Percentiles rank a stretch among this genome's conserved stretches.
phyloP scores from a whole-genome alignment of 1,140 invertebrate genomes.

The Euwallacea similis region DNA sequence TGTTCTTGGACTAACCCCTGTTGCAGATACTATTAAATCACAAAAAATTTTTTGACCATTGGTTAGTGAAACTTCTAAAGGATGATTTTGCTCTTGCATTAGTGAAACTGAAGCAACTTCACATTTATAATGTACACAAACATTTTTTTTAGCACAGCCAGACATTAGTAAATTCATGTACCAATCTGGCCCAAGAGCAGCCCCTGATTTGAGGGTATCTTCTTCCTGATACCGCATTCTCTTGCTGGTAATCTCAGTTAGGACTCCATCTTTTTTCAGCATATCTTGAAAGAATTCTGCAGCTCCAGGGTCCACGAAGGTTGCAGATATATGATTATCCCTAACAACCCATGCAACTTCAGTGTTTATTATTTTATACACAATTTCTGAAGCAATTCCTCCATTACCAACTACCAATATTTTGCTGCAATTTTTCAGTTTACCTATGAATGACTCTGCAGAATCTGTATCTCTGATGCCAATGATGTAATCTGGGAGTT shows the following conservation, averaged over 20 bases:
- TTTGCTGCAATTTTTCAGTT: slow-evolving; percentile 66
- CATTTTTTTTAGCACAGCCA: slow-evolving; percentile 61
- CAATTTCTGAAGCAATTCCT: slow-evolving; percentile 95
- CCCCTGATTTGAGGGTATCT: slow-evolving; percentile 62
- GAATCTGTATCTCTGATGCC: slow-evolving; percentile 97
- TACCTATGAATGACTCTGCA: slow-evolving; percentile 76
- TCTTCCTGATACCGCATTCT: slow-evolving; percentile 71
- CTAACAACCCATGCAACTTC: slow-evolving; percentile 93
- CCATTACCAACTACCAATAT: slow-evolving; percentile 93
- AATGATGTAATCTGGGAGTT: slow-evolving; percentile 67
- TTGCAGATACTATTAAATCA: slow-evolving; percentile 95
- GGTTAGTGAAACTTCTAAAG: slow-evolving; percentile 72
- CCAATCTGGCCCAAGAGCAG: slow-evolving; percentile 96
- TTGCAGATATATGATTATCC: slow-evolving; percentile 87
- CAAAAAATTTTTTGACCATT: slow-evolving; percentile 78
- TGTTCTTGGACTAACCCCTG: slow-evolving; percentile 81
- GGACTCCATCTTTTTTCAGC: slow-evolving; percentile 46
- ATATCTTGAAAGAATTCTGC: slow-evolving; percentile 83
- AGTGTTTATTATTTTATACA: slow-evolving; percentile 81
- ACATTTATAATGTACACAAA: slow-evolving; percentile 68
- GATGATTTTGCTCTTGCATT: slow-evolving; percentile 56
- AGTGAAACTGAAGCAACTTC: slow-evolving; percentile 64
- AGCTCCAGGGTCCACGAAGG: slow-evolving; percentile 95
- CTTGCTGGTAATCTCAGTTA: slow-evolving; percentile 57
- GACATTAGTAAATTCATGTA: slow-evolving; percentile 70